phyloP scores from a whole-genome alignment of 2,888 invertebrate genomes.

The Harpagoxenus sublaevis region DNA sequence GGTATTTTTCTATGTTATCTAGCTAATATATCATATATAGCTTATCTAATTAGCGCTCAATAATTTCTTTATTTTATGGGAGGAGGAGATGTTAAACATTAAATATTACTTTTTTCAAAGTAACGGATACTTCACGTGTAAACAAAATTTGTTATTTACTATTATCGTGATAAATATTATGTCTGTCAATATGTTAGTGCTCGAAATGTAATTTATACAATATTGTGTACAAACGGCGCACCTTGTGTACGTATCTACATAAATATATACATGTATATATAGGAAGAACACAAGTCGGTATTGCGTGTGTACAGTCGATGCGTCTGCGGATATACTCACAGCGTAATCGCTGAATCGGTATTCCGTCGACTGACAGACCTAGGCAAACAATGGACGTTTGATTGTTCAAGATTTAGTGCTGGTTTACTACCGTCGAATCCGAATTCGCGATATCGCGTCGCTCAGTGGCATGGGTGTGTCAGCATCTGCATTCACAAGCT shows the following conservation, averaged over 20 bases:
- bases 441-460: constrained; percentile 74
- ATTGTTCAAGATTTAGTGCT: constrained; percentile 84
- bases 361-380: constrained; percentile 81
- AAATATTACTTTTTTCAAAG: not conserved
- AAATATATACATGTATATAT: constrained; percentile 39
- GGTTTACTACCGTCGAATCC: constrained; percentile 82
- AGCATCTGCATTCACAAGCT: constrained; percentile 54
- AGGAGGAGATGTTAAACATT: not conserved
- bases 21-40: not conserved
- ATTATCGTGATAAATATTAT: not conserved
- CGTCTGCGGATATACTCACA: constrained; percentile 61
- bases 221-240: constrained; percentile 19
- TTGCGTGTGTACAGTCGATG: constrained; percentile 53
- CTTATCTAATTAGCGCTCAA: not conserved
- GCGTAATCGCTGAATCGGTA: constrained; percentile 77
- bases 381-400: constrained; percentile 83
- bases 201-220: constrained; percentile 27
- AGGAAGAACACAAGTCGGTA: constrained; percentile 45
- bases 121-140: not conserved
- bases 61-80: not conserved
- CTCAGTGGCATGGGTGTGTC: constrained; percentile 50
- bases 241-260: constrained; percentile 24
- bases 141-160: not conserved
- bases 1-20: not conserved
- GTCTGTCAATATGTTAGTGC: not conserved